Conservation (phyloP, 2,797 vertebrate species). For the Melanogrammus aeglefinus region DNA sequence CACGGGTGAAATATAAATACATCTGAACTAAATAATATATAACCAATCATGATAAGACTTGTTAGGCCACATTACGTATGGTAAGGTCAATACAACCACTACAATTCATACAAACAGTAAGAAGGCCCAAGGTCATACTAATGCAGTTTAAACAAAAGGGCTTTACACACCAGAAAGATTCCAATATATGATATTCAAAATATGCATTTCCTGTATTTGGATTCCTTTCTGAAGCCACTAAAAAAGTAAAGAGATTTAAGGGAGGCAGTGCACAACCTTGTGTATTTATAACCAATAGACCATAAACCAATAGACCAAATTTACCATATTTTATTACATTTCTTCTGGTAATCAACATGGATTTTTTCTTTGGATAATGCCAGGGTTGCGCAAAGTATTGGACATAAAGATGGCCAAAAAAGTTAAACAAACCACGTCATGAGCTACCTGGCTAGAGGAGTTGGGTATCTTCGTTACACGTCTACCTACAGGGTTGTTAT, state of each 20-base stretch:
- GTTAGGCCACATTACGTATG: too few relatives aligned
- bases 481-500: constrained; percentile 34
- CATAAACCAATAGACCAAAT: too few relatives aligned
- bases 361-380: constrained; percentile 55
- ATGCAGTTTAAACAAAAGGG: background rate
- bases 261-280: background rate
- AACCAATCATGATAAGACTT: too few relatives aligned
- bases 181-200: background rate
- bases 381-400: constrained; percentile 33
- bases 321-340: background rate
- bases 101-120: too few relatives aligned
- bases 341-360: constrained; percentile 48
- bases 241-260: background rate
- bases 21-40: background rate
- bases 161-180: background rate
- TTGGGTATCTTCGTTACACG: constrained; percentile 38
- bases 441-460: constrained; percentile 20
- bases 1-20: background rate
- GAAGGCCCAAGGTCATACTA: background rate
- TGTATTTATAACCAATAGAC: background rate
- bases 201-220: background rate
- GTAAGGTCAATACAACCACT: too few relatives aligned
- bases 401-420: constrained; percentile 34
- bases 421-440: constrained; percentile 27
- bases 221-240: background rate